Conservation (phyloP, 2,797 vertebrate species). For the Adelosebastes latens region DNA sequence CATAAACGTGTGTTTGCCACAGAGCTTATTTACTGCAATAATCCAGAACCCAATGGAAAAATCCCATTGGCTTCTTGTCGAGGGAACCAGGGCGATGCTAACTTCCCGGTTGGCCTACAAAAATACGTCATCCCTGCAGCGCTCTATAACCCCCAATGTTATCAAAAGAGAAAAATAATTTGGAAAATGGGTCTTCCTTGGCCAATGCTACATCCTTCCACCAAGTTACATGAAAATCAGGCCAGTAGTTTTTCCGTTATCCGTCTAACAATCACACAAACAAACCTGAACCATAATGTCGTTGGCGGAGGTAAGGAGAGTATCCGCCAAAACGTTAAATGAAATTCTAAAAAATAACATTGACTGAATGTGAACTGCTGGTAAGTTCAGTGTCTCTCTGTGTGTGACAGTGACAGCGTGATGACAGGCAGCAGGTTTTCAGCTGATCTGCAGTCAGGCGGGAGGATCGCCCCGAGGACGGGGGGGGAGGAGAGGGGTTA, state of each 20-base stretch:
- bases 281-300: background rate
- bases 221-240: background rate
- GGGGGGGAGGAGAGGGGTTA: background rate
- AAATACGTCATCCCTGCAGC: no score
- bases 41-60: no score
- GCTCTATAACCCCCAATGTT: no score
- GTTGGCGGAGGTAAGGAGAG: background rate
- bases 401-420: slow-evolving; percentile 35
- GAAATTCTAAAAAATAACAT: background rate
- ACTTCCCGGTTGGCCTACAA: no score
- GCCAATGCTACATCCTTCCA: background rate
- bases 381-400: background rate
- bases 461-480: slow-evolving; percentile 37
- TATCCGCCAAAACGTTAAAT: background rate
- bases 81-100: no score
- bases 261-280: background rate
- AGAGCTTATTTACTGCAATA: no score
- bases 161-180: no score
- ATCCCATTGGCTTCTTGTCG: no score
- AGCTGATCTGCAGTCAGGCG: slow-evolving; percentile 48
- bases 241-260: background rate
- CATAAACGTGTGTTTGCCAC: no score
- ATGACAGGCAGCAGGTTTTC: slow-evolving; percentile 64
- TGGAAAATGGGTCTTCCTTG: background rate
- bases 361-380: background rate